phyloP scores from a whole-genome alignment of 2,113 vertebrate genomes.

The Pelmatolapia mariae region DNA sequence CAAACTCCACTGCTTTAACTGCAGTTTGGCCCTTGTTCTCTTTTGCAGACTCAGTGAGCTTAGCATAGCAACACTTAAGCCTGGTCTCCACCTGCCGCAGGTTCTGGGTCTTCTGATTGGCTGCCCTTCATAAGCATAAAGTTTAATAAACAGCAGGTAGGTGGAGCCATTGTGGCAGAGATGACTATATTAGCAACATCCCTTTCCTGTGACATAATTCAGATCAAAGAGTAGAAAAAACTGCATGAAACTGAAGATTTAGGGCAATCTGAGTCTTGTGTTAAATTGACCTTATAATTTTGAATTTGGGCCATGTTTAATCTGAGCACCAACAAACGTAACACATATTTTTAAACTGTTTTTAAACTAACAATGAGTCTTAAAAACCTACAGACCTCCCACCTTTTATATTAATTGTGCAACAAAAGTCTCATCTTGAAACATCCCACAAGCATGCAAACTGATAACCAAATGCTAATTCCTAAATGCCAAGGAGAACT shows the following conservation, averaged over 20 bases:
- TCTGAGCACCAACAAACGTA: neutral
- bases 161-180: neutral
- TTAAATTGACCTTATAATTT: neutral
- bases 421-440: neutral
- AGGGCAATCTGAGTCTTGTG: neutral
- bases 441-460: neutral
- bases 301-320: neutral
- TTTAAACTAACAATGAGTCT: neutral
- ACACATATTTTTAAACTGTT: neutral
- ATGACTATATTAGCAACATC: neutral
- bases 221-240: neutral
- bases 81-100: neutral
- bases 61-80: neutral
- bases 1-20: neutral
- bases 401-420: neutral
- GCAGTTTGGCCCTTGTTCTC: accelerated
- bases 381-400: neutral
- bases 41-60: neutral
- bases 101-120: neutral
- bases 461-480: neutral
- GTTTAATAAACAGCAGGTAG: neutral
- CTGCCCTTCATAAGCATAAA: neutral
- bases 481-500: neutral
- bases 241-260: neutral
- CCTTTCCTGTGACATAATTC: neutral